Base-by-base conservation (phyloP, 2,113 vertebrate species). In the Esox niger region DNA sequence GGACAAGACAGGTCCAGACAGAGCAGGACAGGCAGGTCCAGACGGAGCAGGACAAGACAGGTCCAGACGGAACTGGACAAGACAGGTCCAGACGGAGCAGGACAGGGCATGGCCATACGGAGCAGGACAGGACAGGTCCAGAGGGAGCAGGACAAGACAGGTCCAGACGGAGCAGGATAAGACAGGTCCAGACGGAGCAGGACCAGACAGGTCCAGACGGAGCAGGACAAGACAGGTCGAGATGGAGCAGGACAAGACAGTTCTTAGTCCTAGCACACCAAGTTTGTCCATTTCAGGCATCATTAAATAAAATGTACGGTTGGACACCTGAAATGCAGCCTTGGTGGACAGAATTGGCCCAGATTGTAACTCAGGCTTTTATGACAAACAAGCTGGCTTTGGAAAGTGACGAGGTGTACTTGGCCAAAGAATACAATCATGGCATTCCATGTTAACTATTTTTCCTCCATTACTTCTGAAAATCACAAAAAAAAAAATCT, bases 351-450 rank as follows among this genome's bases (percentile, higher is more conserved):
- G 61, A 73, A 73, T 77, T 86, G 73, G 78, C 82, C 80, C 76
- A 71, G 68, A 73, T 80, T 84, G 31, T 83, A 82, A 82, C 78
- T 84, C 73, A 77, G 63, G 82, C 76, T 85, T 86, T 79, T 81
- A 85, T 79, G 75, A 82, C 84, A 87, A 84, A 79, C 82, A 83
- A 80, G 71, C 57, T n/a, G n/a, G n/a, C 76, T 79, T 81, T 74
- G 84, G 80, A 85, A 87, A 83, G 74, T 62, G 73, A 83, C 79
- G 64, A 69, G 62, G 78, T 69, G 70, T 74, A 69, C 82, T 84
- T 84, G 86, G 80, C 84, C 65, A 63, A 27, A 66, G 73, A 78
- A 77, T 43, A 79, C 70, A 62, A 62, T 57, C 63, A 43, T 54
- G 67, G 43, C 74, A 64, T 74, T 67, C 74, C 74, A 55, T 80